Conservation (phyloP, 2,888 invertebrate species). For the Uloborus plumipes region DNA sequence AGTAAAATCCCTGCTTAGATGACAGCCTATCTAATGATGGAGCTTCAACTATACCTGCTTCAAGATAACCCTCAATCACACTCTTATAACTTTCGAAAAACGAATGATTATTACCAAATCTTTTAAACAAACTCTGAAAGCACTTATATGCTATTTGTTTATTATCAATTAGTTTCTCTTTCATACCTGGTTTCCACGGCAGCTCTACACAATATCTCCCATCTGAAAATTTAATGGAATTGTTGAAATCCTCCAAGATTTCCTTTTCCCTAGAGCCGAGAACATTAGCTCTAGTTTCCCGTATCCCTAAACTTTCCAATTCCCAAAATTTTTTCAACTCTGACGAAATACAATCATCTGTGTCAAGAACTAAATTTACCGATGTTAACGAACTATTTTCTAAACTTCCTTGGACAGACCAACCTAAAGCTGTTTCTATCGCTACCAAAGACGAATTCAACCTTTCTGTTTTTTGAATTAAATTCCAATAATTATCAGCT, state of each 20-base stretch:
- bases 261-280: background rate
- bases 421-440: background rate
- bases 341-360: background rate
- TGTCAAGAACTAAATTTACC: background rate
- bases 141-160: background rate
- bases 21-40: background rate
- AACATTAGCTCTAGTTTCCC: background rate
- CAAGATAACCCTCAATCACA: background rate
- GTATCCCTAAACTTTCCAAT: background rate
- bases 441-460: slow-evolving; percentile 10
- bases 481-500: background rate
- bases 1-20: background rate
- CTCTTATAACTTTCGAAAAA: background rate
- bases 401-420: background rate
- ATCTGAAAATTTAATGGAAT: background rate
- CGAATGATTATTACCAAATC: background rate
- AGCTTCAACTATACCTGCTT: background rate
- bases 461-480: background rate
- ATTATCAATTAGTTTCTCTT: background rate
- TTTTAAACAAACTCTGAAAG: background rate
- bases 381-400: background rate
- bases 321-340: background rate
- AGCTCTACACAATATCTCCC: background rate
- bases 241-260: background rate
- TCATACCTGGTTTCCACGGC: background rate